Evolutionary conservation across 92 coral and sea anemone genomes (phyloP).

Genomic region (Meandrina meandrites): DNA sequence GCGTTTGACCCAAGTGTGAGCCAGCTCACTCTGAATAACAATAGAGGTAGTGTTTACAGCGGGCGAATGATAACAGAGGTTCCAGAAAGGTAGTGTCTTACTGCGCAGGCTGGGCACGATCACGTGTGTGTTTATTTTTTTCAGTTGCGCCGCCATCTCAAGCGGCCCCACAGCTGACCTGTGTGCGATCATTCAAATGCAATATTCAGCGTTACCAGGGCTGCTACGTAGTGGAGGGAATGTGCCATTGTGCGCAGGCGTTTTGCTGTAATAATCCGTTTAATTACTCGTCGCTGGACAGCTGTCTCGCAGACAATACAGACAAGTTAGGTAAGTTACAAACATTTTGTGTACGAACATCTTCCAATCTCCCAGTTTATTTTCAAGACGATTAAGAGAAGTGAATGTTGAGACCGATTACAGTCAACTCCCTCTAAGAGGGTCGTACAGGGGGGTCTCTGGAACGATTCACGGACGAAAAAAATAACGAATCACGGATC

Average conservation of each 20-base stretch:
- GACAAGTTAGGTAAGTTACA: conserved; percentile 16
- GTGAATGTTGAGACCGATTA: too few relatives aligned
- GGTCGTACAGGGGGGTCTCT: too few relatives aligned
- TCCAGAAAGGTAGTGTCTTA: too few relatives aligned
- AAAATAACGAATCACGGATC: too few relatives aligned
- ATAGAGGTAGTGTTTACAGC: too few relatives aligned
- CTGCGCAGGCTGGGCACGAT: background rate
- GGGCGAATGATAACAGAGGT: too few relatives aligned
- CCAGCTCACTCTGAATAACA: too few relatives aligned
- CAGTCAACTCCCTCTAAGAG: too few relatives aligned
- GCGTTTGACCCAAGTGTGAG: too few relatives aligned
- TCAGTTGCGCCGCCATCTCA: conserved; percentile 14
- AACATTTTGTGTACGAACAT: background rate
- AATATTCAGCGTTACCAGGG: conserved; percentile 37
- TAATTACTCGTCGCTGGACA: conserved; percentile 40
- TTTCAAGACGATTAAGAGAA: background rate
- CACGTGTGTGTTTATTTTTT: background rate
- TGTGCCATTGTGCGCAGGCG: conserved; percentile 56
- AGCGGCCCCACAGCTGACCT: conserved; percentile 24
- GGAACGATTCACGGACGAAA: too few relatives aligned
- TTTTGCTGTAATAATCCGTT: conserved; percentile 66
- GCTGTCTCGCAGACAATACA: conserved; percentile 48
- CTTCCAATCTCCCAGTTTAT: background rate
- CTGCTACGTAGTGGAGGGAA: conserved; percentile 48
- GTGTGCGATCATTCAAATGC: conserved; percentile 24